Evolutionary conservation across 2,888 invertebrate species (phyloP).

Genomic region (Netelia virgata): DNA sequence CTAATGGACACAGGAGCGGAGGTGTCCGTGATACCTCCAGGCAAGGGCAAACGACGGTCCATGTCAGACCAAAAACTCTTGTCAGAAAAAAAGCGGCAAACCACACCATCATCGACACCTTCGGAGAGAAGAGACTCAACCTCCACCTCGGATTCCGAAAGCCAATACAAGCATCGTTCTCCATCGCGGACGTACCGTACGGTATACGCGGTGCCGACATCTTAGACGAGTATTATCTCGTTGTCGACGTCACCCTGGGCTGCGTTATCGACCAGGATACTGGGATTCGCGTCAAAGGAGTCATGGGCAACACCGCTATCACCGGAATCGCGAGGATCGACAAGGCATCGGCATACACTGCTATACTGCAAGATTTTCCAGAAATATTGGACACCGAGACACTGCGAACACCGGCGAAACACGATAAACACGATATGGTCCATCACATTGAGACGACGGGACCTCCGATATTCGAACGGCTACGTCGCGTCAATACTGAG

Average conservation of each 20-base stretch:
- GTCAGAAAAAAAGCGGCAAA: no score
- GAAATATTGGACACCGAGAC: conserved; percentile 19
- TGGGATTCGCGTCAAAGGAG: not conserved
- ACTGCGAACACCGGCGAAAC: conserved; percentile 16
- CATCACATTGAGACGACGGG: not conserved
- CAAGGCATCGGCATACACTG: not conserved
- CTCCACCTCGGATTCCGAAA: conserved; percentile 65
- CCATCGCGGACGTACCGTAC: conserved; percentile 60
- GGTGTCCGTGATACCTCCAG: conserved; percentile 59
- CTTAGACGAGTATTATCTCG: not conserved
- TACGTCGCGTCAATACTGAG: no score
- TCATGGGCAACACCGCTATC: conserved; percentile 25
- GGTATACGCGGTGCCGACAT: conserved; percentile 67
- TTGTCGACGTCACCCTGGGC: conserved; percentile 12
- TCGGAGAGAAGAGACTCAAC: conserved; percentile 46
- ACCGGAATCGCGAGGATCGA: conserved; percentile 23
- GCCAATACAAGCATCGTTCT: conserved; percentile 65
- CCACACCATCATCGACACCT: conserved; percentile 65
- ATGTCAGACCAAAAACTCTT: not conserved
- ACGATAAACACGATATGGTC: conserved; percentile 39
- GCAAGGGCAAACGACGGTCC: not conserved
- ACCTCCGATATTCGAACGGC: no score
- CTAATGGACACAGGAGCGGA: conserved; percentile 68
- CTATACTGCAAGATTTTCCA: conserved; percentile 46
- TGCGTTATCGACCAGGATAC: conserved; percentile 33